A percentile compares a stretch with the other conserved stretches of the same genome.
These are phyloP conservation scores for Tricholaema leucomelas DNA, from an alignment of 2,113 vertebrate genomes.

Conservation along the genomic window DNA sequence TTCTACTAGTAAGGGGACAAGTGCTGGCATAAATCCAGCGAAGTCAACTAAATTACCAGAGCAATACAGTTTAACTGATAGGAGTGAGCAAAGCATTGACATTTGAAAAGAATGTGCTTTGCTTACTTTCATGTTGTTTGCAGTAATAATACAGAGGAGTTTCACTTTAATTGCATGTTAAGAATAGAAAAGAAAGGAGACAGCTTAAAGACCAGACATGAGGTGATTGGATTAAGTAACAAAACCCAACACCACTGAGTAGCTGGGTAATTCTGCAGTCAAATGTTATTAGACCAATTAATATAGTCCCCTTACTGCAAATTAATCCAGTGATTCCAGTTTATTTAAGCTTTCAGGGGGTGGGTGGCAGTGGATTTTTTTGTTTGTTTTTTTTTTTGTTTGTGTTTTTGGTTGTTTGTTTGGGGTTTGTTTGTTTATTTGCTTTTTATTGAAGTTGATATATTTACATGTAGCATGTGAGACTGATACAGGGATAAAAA, in stretches of 20 bases:
- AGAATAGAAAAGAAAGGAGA: constrained; percentile 5
- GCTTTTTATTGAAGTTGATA: background rate
- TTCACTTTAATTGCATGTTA: background rate
- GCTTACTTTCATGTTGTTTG: background rate
- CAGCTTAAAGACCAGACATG: background rate
- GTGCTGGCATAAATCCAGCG: background rate
- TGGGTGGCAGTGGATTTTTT: background rate
- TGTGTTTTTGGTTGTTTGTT: background rate
- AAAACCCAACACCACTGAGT: background rate
- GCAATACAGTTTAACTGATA: background rate
- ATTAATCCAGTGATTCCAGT: background rate
- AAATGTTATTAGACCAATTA: background rate
- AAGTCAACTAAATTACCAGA: background rate
- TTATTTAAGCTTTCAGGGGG: background rate
- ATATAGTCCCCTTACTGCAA: background rate
- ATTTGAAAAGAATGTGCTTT: background rate
- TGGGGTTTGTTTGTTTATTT: background rate
- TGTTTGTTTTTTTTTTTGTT: background rate
- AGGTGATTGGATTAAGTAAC: constrained; percentile 24
- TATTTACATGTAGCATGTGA: background rate
- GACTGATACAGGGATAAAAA: background rate
- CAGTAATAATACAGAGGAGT: background rate
- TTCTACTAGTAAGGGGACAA: background rate
- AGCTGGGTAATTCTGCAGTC: background rate
- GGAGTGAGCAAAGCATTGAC: background rate